Percentiles rank a stretch among this genome's conserved stretches.
Conservation (phyloP, 2,888 invertebrate species). For the Urechis unicinctus region DNA sequence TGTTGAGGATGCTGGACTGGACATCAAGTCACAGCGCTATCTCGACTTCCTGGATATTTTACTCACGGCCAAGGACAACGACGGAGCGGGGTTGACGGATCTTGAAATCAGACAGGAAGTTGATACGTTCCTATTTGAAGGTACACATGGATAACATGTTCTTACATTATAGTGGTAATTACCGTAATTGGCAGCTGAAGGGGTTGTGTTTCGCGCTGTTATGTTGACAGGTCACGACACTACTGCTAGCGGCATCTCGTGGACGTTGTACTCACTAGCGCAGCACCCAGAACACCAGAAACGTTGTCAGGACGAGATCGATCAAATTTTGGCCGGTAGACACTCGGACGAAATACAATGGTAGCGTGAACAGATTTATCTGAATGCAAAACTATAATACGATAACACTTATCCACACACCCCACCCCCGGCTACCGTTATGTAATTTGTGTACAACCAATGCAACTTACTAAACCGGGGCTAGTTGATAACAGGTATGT, state of each 20-base stretch:
- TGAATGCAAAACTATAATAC: too few relatives aligned
- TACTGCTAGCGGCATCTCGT: conserved; percentile 28
- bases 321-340: conserved; percentile 17
- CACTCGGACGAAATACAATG: conserved; percentile 10
- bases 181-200: too few relatives aligned
- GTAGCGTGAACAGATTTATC: too few relatives aligned
- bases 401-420: too few relatives aligned
- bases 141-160: not conserved
- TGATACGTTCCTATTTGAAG: conserved; percentile 26
- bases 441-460: too few relatives aligned
- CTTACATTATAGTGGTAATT: too few relatives aligned
- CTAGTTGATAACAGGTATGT: too few relatives aligned
- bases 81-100: conserved; percentile 27
- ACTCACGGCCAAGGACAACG: conserved; percentile 21
- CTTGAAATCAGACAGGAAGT: conserved; percentile 35
- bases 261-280: conserved; percentile 25
- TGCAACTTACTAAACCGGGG: too few relatives aligned
- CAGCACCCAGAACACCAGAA: conserved; percentile 22
- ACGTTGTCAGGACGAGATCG: conserved; percentile 21
- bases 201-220: too few relatives aligned
- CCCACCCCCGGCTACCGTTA: too few relatives aligned
- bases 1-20: not conserved
- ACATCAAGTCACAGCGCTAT: not conserved
- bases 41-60: conserved; percentile 21
- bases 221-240: conserved; percentile 35